Base-by-base conservation (phyloP, 2,797 vertebrate genomes). In the Poeciliopsis presidionis region DNA sequence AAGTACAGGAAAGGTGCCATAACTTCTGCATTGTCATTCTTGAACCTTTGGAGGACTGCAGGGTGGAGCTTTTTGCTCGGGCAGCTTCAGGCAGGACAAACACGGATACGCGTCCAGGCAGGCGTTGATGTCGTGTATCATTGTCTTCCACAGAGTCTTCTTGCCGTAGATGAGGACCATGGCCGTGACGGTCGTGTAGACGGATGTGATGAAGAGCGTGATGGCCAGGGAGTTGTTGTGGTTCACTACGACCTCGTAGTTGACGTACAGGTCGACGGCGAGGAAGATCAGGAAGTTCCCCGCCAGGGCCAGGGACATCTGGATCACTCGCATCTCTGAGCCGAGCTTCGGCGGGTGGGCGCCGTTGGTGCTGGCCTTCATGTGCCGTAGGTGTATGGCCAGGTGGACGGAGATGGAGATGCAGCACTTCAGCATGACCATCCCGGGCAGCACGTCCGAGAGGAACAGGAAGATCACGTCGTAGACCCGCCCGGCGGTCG, bases 351-450 rank as follows among this genome's bases (percentile, higher is more conserved):
- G 96, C 16, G 57, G 7, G 76, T 94, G 95, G 46, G 88, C 81
- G 1, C 94, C 94, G 39, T 95, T 96, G 79, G 78, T 89, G 85
- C 90, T 95, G 79, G 93, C 90, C 73, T 94, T 96, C 95, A 96
- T 95, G 88, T 94, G 85, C 4, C 45, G 92, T n/a, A 96, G 94
- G 72, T 96, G 95, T 53, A 92, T 81, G 36, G 84, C 87, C 76
- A 95, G 83, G 82, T 96, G 94, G 71, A 93, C 28, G 0, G 93
- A 93, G 85, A 96, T 95, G 74, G 96, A 96, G 81, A 96, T 79
- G 90, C 95, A 95, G 87, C 93, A 93, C 83, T 96, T 96, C 0
- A 93, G 69, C 94, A 95, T 95, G 55, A 96, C 2, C 74, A 94
- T 5, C 2, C 94, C 94, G 0, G 96, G 96, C 55, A 96, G 59